Evolutionary conservation across 2,113 vertebrate species (phyloP), one percentile per base, ranked within the genome.

Genomic region (Laterallus jamaicensis): DNA sequence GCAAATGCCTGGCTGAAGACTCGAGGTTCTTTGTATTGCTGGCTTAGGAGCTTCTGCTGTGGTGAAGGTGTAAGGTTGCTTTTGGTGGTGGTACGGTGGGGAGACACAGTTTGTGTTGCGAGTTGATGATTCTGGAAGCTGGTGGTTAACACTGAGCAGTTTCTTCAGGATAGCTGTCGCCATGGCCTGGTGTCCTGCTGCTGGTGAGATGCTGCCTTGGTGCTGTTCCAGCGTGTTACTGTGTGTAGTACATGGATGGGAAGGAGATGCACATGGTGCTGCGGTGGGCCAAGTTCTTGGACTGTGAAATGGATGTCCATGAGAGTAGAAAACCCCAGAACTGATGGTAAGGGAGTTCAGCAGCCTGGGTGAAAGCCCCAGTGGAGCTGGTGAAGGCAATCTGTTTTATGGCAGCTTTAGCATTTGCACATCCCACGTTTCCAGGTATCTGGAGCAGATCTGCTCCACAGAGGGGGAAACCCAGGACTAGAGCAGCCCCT

Each of bases 21-120:
- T 11, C 62, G 15, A 28, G 67, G 50, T 32, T 52, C 75, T 75
- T n/a, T 54, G 87, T 13, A 12, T 69, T 81, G 15, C 87, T 81
- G 90, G 70, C 79, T 77, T 29, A 24, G 92, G 90, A 81, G 7
- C 78, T 87, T 54, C 9, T 10, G 21, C 42, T 10, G 70, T 3
- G 5, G 66, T 54, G 73, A 62, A 63, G 73, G 17, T 64, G 40
- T 21, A 66, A 25, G 44, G 14, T 44, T 4, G 9, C 17, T 73
- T 52, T 68, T 69, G 86, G 3, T 56, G 74, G 55, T 31, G 6
- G 55, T 22, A 2, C 0, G 0, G 78, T 50, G 1, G 15, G 69
- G 69, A 81, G 64, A 25, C 0, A 6, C 10, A 3, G 55, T 10
- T 63, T 6, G 1, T 5, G 29, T 12, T 0, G 2, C 35, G 39